phyloP scores from a whole-genome alignment of 2,888 invertebrate species.

The Steinernema carpocapsae region DNA sequence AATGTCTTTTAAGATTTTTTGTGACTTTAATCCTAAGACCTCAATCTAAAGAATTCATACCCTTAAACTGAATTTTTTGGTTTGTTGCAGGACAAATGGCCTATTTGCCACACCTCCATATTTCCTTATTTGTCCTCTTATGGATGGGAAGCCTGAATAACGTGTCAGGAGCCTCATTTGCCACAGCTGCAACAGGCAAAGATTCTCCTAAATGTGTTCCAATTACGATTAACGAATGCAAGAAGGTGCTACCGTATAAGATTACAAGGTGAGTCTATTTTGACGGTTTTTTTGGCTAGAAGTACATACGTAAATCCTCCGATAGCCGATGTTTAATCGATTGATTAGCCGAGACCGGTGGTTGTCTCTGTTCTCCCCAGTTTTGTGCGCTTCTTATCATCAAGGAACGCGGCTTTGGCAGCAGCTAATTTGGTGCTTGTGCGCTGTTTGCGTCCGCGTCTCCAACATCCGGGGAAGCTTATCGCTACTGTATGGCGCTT shows the following conservation, averaged over 20 bases:
- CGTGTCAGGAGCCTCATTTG: not conserved
- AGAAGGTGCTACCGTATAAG: conserved; percentile 17
- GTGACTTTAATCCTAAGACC: not conserved
- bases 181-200: not conserved
- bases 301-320: not conserved
- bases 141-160: not conserved
- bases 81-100: conserved; percentile 17
- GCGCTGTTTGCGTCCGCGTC: conserved; percentile 17
- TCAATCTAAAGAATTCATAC: not conserved
- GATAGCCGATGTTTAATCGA: conserved; percentile 27
- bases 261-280: not conserved
- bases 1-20: not conserved
- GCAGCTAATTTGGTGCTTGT: no score
- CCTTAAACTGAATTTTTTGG: not conserved
- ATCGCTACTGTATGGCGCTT: conserved; percentile 23
- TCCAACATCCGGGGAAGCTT: conserved; percentile 3
- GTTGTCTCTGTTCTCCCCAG: no score
- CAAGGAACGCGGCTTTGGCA: no score
- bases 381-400: no score
- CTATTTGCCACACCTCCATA: conserved; percentile 1
- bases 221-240: conserved; percentile 11
- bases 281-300: not conserved
- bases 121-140: conserved; percentile 11
- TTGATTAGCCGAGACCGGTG: conserved; percentile 22
- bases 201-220: conserved; percentile 12